Base-by-base conservation (phyloP, 2,797 vertebrate species). In the Sebastes steindachneri region DNA sequence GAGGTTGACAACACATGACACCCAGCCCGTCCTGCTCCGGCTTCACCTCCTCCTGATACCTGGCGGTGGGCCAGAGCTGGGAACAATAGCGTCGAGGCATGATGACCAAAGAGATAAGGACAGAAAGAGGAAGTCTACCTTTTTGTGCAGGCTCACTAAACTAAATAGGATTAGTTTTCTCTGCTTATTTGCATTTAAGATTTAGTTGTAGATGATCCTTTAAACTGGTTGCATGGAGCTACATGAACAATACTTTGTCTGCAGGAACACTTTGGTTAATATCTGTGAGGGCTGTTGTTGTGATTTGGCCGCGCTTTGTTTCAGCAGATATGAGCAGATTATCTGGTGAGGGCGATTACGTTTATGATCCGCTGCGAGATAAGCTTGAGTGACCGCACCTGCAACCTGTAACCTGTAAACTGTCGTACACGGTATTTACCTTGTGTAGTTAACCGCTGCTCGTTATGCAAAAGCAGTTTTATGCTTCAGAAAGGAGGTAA, bases 1-100 rank as follows among this genome's bases (percentile, higher is more conserved):
- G 23, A 79, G 78, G 59, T 8, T 83, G 77, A 88, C 86, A 91
- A 75, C 75, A 90, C 77, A 73, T 78, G 86, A 93, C 90, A 92
- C 85, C 73, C 68, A 21, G 68, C 75, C 84, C 65, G 70, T 75
- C 68, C 80, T 85, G 68, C 82, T 80, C 72, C n/a, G 15, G 65
- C 90, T 79, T 86, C 84, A 74, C 85, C 85, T 84, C 72, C 72
- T 79, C 84, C 85, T 85, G 83, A 92, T 89, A 85, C 71, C 89
- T 92, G 90, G 91, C 89, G 0, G 7, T 1, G 7, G 21, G 82
- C 91, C 93, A 92, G 29, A 59, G 23, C 51, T 6, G 10, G 4
- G 65, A 89, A 93, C 92, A 94, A 92, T 87, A 75, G 88, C 2
- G 7, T 1, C 1, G 9, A 83, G 69, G 80, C 77, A 79, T 82